These are phyloP conservation scores for Reinhardtius hippoglossoides DNA, from an alignment of 2,113 vertebrate genomes.

Conservation along the genomic window DNA sequence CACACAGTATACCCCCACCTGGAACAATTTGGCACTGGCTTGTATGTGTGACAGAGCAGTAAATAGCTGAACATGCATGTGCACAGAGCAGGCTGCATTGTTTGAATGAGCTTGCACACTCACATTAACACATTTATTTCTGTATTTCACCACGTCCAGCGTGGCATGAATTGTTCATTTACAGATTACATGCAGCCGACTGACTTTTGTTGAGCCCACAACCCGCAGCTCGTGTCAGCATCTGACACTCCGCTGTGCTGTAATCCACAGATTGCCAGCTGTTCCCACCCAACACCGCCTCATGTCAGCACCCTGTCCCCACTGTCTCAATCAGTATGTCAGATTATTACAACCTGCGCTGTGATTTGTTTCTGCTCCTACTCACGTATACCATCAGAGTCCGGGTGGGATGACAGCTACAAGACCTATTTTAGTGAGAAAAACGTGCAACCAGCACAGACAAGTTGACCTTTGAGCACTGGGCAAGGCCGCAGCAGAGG, in stretches of 20 bases:
- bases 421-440: neutral
- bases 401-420: neutral
- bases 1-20: slow-evolving; percentile 48
- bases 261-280: slow-evolving; percentile 46
- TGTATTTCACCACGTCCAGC: slow-evolving; percentile 24
- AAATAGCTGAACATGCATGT: slow-evolving; percentile 28
- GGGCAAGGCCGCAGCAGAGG: slow-evolving; percentile 7
- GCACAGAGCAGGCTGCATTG: neutral
- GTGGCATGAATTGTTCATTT: slow-evolving; percentile 9
- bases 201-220: neutral
- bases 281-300: slow-evolving; percentile 36
- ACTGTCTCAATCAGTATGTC: slow-evolving; percentile 18
- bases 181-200: slow-evolving; percentile 25
- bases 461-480: slow-evolving; percentile 41
- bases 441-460: neutral
- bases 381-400: slow-evolving; percentile 23
- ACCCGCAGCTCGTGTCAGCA: neutral
- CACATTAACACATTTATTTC: neutral
- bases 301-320: slow-evolving; percentile 52
- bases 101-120: neutral
- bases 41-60: slow-evolving; percentile 7
- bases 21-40: slow-evolving; percentile 26
- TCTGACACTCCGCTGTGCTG: slow-evolving; percentile 27
- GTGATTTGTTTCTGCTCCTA: slow-evolving; percentile 39
- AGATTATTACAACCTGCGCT: slow-evolving; percentile 34